Evolutionary conservation across 2,888 invertebrate genomes (phyloP).

Genomic region (Mimumesa dahlbomi): DNA sequence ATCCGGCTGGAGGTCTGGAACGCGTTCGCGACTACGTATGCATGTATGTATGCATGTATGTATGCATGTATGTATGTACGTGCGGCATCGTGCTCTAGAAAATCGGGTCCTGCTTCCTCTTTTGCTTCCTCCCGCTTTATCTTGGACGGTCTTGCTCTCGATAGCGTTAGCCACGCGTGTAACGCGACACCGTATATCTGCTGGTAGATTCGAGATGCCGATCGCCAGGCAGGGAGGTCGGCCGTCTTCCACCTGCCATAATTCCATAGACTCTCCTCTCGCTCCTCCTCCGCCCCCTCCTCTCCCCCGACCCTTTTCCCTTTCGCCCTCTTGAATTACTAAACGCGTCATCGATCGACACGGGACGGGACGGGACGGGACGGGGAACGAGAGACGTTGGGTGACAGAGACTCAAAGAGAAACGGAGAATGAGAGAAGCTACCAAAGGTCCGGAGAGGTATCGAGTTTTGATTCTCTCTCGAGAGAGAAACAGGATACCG

Average conservation of each 20-base stretch:
- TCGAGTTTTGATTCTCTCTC: constrained; percentile 21
- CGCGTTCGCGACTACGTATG: too few species aligned
- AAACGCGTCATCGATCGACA: constrained; percentile 43
- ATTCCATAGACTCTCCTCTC: constrained; percentile 57
- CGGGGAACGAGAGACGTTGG: not conserved
- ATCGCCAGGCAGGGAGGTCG: constrained; percentile 73
- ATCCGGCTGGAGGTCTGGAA: constrained; percentile 19
- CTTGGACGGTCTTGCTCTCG: too few species aligned
- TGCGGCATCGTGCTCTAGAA: too few species aligned
- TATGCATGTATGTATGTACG: too few species aligned
- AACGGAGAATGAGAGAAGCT: not conserved
- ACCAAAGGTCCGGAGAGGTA: constrained; percentile 6
- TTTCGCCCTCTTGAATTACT: constrained; percentile 53
- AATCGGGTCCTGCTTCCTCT: constrained; percentile 8
- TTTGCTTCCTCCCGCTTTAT: not conserved
- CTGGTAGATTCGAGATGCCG: constrained; percentile 66
- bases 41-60: too few species aligned
- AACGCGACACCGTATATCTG: constrained; percentile 71
- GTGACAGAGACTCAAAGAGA: not conserved
- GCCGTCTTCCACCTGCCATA: constrained; percentile 77
- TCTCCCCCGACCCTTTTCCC: constrained; percentile 33
- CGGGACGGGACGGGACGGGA: not conserved
- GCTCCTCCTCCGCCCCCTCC: too few species aligned
- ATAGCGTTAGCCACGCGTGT: constrained; percentile 62
- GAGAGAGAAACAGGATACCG: not conserved